Evolutionary conservation across 1,140 invertebrate species (phyloP).

Genomic region (Hesperophylax magnus): DNA sequence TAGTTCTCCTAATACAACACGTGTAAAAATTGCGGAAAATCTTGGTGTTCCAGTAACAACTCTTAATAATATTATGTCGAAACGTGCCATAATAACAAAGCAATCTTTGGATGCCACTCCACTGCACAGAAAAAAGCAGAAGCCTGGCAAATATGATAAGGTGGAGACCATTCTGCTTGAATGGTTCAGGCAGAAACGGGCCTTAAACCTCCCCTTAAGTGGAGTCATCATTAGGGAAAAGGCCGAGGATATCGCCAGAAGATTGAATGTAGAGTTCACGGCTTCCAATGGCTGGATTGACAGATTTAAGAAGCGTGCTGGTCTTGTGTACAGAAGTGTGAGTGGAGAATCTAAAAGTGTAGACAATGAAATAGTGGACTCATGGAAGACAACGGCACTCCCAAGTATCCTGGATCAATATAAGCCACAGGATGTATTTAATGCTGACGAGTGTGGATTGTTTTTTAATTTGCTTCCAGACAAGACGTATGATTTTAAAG

Average conservation of each 20-base stretch:
- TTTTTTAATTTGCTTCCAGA: constrained; percentile 54
- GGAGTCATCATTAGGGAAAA: constrained; percentile 25
- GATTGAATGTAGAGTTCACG: constrained; percentile 19
- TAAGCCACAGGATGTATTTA: constrained; percentile 41
- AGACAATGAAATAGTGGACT: not conserved
- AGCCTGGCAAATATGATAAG: constrained; percentile 17
- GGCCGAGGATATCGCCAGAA: constrained; percentile 15
- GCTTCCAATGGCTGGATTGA: constrained; percentile 36
- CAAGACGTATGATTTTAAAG: constrained; percentile 50
- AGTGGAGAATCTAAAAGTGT: not conserved
- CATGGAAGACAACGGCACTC: not conserved
- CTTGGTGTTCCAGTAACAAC: too few relatives aligned
- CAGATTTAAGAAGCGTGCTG: constrained; percentile 28
- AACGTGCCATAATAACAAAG: not conserved
- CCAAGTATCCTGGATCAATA: not conserved
- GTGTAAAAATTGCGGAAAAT: too few relatives aligned
- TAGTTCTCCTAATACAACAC: too few relatives aligned
- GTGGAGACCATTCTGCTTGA: constrained; percentile 14
- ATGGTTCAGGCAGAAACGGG: constrained; percentile 2
- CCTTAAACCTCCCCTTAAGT: constrained; percentile 8
- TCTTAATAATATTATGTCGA: not conserved
- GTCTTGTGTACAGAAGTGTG: constrained; percentile 4
- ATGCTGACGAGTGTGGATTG: constrained; percentile 53
- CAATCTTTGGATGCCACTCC: not conserved
- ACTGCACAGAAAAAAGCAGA: too few relatives aligned